Percentiles rank a stretch among this genome's conserved stretches.
Conservation (phyloP, 2,888 invertebrate genomes). For the Osmoderma eremita region DNA sequence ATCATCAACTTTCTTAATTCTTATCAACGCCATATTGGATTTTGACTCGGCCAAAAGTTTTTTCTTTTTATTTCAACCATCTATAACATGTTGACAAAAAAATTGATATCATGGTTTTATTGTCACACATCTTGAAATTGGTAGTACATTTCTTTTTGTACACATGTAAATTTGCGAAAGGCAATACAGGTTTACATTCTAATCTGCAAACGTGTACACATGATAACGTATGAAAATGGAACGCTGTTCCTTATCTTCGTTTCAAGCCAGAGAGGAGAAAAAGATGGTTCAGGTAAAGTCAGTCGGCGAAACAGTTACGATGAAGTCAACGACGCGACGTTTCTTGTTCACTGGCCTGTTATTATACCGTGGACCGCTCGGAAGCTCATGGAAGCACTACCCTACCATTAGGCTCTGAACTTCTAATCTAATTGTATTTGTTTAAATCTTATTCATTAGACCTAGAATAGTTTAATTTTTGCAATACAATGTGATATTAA, state of each 20-base stretch:
- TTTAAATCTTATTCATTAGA: slow-evolving; percentile 36
- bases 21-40: too few relatives aligned
- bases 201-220: not conserved
- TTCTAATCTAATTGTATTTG: slow-evolving; percentile 50
- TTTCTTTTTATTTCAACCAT: too few relatives aligned
- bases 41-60: too few relatives aligned
- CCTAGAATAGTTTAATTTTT: too few relatives aligned
- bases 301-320: slow-evolving; percentile 29
- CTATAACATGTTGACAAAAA: too few relatives aligned
- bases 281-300: slow-evolving; percentile 28
- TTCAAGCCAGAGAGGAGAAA: not conserved
- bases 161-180: too few relatives aligned
- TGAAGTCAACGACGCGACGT: slow-evolving; percentile 39
- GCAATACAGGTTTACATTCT: too few relatives aligned
- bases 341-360: slow-evolving; percentile 43
- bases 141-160: too few relatives aligned
- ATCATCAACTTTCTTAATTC: too few relatives aligned
- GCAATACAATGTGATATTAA: too few relatives aligned
- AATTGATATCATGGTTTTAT: too few relatives aligned
- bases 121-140: too few relatives aligned
- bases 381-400: slow-evolving; percentile 49
- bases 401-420: slow-evolving; percentile 48
- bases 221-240: not conserved
- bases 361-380: slow-evolving; percentile 48
- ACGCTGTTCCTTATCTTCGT: not conserved